A percentile compares a stretch with the other conserved stretches of the same genome.
phyloP scores from a whole-genome alignment of 2,888 invertebrate species.

The Hedychridium roseum region DNA sequence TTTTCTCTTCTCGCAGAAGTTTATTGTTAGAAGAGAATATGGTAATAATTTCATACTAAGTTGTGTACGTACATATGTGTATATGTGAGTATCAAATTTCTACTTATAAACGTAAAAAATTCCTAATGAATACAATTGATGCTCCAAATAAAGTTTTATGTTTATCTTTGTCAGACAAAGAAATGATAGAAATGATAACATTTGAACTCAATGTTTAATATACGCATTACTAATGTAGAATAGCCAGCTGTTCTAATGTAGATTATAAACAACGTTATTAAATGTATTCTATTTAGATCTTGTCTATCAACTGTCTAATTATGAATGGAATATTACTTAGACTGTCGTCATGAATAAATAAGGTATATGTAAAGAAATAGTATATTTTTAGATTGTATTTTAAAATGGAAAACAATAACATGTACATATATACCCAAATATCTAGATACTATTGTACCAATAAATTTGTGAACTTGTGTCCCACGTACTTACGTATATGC shows the following conservation, averaged over 20 bases:
- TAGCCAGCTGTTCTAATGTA: not conserved
- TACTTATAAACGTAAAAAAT: too few species aligned
- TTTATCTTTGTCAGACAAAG: too few species aligned
- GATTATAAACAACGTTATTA: not conserved
- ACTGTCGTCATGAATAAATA: constrained; percentile 17
- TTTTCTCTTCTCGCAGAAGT: too few species aligned
- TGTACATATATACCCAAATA: constrained; percentile 47
- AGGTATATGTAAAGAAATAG: constrained; percentile 47
- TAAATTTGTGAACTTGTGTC: constrained; percentile 50
- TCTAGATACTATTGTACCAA: constrained; percentile 50
- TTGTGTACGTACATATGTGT: constrained; percentile 10
- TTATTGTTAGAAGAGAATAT: too few species aligned
- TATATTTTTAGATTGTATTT: constrained; percentile 62
- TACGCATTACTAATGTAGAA: not conserved
- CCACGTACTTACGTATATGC: constrained; percentile 12
- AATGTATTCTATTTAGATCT: too few species aligned
- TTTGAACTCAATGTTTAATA: constrained; percentile 2
- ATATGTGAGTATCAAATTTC: too few species aligned
- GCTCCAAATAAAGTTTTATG: too few species aligned
- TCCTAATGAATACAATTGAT: too few species aligned
- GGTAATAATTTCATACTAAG: constrained; percentile 16
- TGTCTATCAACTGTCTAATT: too few species aligned
- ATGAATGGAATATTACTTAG: not conserved
- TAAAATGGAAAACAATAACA: constrained; percentile 43
- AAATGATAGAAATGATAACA: constrained; percentile 1